These are phyloP conservation scores for Brevimyrus niger DNA, from an alignment of 2,113 vertebrate species.

Conservation along the genomic window DNA sequence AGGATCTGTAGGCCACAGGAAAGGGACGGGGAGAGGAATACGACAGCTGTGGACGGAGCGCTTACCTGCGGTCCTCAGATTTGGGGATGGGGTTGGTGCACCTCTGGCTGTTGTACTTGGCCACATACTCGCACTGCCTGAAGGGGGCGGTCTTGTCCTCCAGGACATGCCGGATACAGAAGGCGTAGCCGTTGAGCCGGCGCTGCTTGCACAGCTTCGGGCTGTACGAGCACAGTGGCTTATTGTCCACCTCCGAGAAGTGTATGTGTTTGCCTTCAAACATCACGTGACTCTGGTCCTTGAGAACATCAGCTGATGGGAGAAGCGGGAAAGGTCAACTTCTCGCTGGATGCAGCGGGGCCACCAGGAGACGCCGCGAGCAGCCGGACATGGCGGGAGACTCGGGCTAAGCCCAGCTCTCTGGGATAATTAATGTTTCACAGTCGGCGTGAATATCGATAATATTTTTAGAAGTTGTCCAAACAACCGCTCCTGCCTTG, in stretches of 20 bases:
- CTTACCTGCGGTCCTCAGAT: slow-evolving; percentile 81
- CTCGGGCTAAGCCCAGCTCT: not conserved
- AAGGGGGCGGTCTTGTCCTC: slow-evolving; percentile 85
- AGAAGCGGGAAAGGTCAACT: slow-evolving; percentile 43
- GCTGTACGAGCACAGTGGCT: slow-evolving; percentile 99
- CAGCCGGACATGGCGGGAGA: not conserved
- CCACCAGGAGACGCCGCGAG: too few species aligned
- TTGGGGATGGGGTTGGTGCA: slow-evolving; percentile 88
- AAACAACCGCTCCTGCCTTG: not conserved
- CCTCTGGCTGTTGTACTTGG: slow-evolving; percentile 86
- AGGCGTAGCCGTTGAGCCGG: slow-evolving; percentile 83
- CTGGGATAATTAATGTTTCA: not conserved
- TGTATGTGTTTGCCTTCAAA: slow-evolving; percentile 99
- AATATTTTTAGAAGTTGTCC: not conserved
- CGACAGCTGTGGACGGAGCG: not conserved
- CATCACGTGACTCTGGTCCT: slow-evolving; percentile 99
- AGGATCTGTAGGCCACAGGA: not conserved
- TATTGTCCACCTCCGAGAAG: slow-evolving; percentile 99
- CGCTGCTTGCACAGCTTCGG: slow-evolving; percentile 99
- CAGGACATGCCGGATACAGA: slow-evolving; percentile 91
- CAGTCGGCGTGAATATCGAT: not conserved
- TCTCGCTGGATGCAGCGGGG: slow-evolving; percentile 47
- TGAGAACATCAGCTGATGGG: slow-evolving; percentile 98
- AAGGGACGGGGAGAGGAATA: not conserved
- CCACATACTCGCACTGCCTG: slow-evolving; percentile 93